Base-by-base conservation (phyloP, 2,113 vertebrate species). In the Passer montanus region DNA sequence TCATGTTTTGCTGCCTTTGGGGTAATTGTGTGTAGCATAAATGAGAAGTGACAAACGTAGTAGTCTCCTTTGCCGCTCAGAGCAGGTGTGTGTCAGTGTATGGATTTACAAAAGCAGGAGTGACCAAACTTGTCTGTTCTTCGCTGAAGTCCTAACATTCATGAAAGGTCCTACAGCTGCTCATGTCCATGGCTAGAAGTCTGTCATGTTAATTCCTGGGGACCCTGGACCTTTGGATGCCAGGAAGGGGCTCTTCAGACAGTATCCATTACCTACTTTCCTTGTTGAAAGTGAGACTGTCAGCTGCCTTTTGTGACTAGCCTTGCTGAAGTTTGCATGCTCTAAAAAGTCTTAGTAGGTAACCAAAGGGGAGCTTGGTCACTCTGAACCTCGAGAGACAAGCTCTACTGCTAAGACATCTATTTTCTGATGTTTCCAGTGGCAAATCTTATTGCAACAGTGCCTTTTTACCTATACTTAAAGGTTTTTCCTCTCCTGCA, bases 1-100 rank as follows among this genome's bases (percentile, higher is more conserved):
- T 85, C 22, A 43, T 47, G 11, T 96, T 94, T 91, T 93, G 73
- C 56, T 86, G 83, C 76, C 27, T 93, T 86, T 86, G 60, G 33
- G 43, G 19, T 90, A 92, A 95, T 63, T 90, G 43, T 55, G 35
- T 10, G 1, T 89, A 84, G 43, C 59, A 4, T 55, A 46, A 92
- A 86, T 86, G 50, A 74, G 10, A 80, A 58, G 46, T 86, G 88
- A 62, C 75, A 92, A 80, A 93, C 28, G 8, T 26, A 27, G 75
- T 74, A 58, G 75, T 84, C 35, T 69, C 41, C 9, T 2, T 60
- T 87, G 76, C 55, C 43, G 31, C 14, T 86, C 76, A 49, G 47
- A 80, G 59, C 24, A 89, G 73, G 43, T 69, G 15, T 37, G 37
- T 80, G 72, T 70, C 26, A 74, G 30, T 2, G 0, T 20, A 16